Percentiles rank a stretch among this genome's conserved stretches.
Evolutionary conservation across 1,140 invertebrate genomes (phyloP).

Genomic region (Penaeus japonicus): DNA sequence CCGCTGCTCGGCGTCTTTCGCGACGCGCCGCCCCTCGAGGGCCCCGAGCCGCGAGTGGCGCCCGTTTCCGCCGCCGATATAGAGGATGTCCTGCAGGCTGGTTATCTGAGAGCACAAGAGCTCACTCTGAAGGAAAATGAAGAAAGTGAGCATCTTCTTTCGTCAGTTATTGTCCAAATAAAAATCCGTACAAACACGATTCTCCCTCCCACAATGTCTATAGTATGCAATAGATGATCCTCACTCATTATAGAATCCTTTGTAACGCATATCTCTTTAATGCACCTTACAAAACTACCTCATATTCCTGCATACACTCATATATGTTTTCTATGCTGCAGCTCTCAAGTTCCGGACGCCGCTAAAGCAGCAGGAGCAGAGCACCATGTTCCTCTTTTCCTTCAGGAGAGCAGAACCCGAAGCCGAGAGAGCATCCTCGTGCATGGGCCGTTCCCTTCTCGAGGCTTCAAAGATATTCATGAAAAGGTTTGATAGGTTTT

Average conservation of each 20-base stretch:
- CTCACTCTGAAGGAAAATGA: too few relatives aligned
- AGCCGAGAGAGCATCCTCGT: constrained; percentile 22
- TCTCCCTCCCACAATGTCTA: too few relatives aligned
- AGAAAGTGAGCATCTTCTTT: too few relatives aligned
- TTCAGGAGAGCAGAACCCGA: constrained; percentile 19
- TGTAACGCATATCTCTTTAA: too few relatives aligned
- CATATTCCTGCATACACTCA: background rate
- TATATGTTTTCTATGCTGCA: background rate
- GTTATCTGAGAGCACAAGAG: background rate
- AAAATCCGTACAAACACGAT: too few relatives aligned
- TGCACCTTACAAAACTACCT: too few relatives aligned
- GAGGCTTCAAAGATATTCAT: constrained; percentile 21
- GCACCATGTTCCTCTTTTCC: constrained; percentile 19
- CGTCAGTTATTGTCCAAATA: too few relatives aligned
- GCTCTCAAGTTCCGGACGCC: too few relatives aligned
- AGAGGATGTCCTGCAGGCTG: background rate
- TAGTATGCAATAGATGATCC: too few relatives aligned
- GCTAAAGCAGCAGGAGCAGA: background rate
- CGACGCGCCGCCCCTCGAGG: background rate
- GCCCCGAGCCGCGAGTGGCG: background rate
- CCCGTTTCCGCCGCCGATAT: background rate
- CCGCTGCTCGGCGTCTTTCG: background rate
- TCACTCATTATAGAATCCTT: too few relatives aligned
- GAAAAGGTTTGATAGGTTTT: background rate
- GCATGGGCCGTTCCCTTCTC: background rate